Conservation (phyloP, 2,888 invertebrate species). For the Acronicta psi region DNA sequence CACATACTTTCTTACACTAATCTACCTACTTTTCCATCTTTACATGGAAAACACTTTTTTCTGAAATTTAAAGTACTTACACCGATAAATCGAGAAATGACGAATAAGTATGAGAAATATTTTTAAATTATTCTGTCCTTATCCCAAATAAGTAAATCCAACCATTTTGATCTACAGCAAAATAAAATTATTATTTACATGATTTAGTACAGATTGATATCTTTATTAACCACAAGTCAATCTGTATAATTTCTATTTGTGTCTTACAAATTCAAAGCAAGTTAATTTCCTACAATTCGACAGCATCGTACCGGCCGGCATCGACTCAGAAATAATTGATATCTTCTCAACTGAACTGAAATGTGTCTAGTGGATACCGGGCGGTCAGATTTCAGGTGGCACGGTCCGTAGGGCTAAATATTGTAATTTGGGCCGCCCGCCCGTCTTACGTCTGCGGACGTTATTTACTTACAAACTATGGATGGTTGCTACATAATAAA, state of each 20-base stretch:
- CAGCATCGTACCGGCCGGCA: slow-evolving; percentile 54
- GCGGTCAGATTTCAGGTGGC: slow-evolving; percentile 36
- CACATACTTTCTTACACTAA: too few species aligned
- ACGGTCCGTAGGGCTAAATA: slow-evolving; percentile 39
- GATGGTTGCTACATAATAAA: slow-evolving; percentile 29
- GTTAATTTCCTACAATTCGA: slow-evolving; percentile 60
- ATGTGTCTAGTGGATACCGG: slow-evolving; percentile 54
- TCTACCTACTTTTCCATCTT: too few species aligned
- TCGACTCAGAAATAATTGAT: slow-evolving; percentile 72
- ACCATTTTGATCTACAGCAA: too few species aligned
- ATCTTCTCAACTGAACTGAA: slow-evolving; percentile 64
- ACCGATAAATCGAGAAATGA: too few species aligned
- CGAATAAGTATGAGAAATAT: too few species aligned
- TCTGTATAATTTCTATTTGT: slow-evolving; percentile 44
- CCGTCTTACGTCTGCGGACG: slow-evolving; percentile 22
- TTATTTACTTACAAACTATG: slow-evolving; percentile 34
- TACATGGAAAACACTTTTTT: too few species aligned
- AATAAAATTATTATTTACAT: too few species aligned
- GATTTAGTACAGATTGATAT: too few species aligned
- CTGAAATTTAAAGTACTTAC: too few species aligned
- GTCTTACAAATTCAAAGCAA: slow-evolving; percentile 66
- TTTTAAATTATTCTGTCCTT: too few species aligned
- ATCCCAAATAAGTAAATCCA: too few species aligned
- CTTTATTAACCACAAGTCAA: slow-evolving; percentile 1
- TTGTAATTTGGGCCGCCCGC: slow-evolving; percentile 25